phyloP scores from a whole-genome alignment of 2,888 invertebrate genomes.

The Apodemia duryi region DNA sequence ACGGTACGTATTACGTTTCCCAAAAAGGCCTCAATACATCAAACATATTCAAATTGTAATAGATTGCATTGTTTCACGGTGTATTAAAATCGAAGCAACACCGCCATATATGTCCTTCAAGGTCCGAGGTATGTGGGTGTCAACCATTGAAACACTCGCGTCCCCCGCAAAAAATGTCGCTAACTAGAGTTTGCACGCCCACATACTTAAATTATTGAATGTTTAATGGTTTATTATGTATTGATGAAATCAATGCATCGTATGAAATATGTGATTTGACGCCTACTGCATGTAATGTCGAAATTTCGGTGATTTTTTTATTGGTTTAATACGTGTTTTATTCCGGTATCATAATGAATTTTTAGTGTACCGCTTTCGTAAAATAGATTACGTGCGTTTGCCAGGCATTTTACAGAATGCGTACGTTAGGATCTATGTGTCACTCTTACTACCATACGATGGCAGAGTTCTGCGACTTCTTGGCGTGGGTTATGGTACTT shows the following conservation, averaged over 20 bases:
- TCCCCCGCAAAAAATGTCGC: constrained; percentile 52
- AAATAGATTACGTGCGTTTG: too few species aligned
- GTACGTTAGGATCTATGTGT: too few species aligned
- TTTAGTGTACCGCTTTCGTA: too few species aligned
- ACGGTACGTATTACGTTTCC: not conserved
- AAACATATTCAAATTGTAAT: constrained; percentile 11
- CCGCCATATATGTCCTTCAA: constrained; percentile 44
- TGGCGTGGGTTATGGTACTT: too few species aligned
- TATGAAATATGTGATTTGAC: not conserved
- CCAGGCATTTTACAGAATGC: too few species aligned
- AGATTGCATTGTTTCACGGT: constrained; percentile 18
- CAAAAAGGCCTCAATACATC: constrained; percentile 1
- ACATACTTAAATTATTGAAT: constrained; percentile 28
- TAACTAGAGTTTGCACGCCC: constrained; percentile 45
- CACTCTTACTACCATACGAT: too few species aligned
- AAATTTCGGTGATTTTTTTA: not conserved
- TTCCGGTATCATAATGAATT: too few species aligned
- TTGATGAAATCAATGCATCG: not conserved
- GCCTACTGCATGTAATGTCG: not conserved
- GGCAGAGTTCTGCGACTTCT: too few species aligned
- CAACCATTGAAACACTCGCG: constrained; percentile 53
- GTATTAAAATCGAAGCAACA: constrained; percentile 21
- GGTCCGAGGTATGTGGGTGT: constrained; percentile 53
- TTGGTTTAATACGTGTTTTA: not conserved
- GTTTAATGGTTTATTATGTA: not conserved